These are phyloP conservation scores for Rapana venosa DNA, from an alignment of 2,888 invertebrate genomes.

Conservation along the genomic window DNA sequence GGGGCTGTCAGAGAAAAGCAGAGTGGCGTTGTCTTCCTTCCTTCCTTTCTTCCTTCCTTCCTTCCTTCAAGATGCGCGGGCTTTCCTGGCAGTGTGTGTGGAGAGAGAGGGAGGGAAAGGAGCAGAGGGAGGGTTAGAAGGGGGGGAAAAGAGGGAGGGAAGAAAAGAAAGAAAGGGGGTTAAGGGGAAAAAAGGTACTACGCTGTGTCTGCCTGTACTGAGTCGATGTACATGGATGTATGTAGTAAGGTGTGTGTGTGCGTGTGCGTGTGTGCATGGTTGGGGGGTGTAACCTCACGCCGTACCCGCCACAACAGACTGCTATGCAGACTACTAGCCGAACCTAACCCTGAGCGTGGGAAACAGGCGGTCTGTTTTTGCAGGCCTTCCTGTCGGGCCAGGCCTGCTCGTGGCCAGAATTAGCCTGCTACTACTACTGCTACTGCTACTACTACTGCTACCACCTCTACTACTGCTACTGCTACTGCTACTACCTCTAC, in stretches of 20 bases:
- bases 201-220: not conserved
- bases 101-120: not conserved
- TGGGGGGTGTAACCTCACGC: slow-evolving; percentile 25
- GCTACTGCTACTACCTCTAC: not conserved
- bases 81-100: not conserved
- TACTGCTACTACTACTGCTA: not conserved
- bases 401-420: not conserved
- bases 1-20: not conserved
- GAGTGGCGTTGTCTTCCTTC: not conserved
- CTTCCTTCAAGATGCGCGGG: not conserved
- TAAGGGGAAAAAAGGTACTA: not conserved
- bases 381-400: not conserved
- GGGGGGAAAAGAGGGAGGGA: not conserved
- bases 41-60: not conserved
- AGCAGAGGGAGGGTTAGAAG: not conserved
- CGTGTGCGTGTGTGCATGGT: not conserved
- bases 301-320: slow-evolving; percentile 15
- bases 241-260: not conserved
- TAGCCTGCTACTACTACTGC: not conserved
- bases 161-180: not conserved
- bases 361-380: slow-evolving; percentile 27
- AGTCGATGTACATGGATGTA: not conserved
- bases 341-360: slow-evolving; percentile 31
- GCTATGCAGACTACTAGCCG: slow-evolving; percentile 21
- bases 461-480: not conserved